phyloP scores from a whole-genome alignment of 2,113 vertebrate genomes.

The Oceanodroma tethys region DNA sequence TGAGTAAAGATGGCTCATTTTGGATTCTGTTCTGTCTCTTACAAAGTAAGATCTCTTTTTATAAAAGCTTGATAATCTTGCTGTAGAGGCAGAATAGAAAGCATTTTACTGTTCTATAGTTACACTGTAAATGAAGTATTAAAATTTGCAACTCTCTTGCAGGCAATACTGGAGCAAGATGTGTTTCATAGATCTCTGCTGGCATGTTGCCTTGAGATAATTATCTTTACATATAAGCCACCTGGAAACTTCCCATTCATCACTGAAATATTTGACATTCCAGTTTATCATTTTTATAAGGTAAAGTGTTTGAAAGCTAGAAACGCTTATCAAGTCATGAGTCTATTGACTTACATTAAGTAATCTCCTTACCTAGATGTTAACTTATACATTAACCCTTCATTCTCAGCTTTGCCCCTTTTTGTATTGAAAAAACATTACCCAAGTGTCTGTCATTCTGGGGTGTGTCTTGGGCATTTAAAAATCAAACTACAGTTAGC shows the following conservation, averaged over 20 bases:
- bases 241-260: constrained; percentile 86
- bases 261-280: constrained; percentile 84
- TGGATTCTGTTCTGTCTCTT: not conserved
- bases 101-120: not conserved
- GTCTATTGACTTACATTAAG: not conserved
- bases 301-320: constrained; percentile 56
- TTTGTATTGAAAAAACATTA: not conserved
- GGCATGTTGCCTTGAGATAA: constrained; percentile 89
- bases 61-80: not conserved
- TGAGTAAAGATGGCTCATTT: not conserved
- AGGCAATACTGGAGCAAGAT: constrained; percentile 91
- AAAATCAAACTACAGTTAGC: not conserved
- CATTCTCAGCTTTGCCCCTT: not conserved
- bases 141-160: constrained; percentile 4
- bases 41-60: not conserved
- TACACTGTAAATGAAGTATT: not conserved
- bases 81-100: not conserved
- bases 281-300: constrained; percentile 94
- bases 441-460: not conserved
- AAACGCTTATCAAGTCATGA: not conserved
- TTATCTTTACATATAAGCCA: constrained; percentile 88
- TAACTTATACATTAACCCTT: not conserved
- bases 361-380: not conserved
- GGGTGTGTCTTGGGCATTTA: not conserved
- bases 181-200: constrained; percentile 90